phyloP scores from a whole-genome alignment of 2,113 vertebrate species.

The Anseranas semipalmata region DNA sequence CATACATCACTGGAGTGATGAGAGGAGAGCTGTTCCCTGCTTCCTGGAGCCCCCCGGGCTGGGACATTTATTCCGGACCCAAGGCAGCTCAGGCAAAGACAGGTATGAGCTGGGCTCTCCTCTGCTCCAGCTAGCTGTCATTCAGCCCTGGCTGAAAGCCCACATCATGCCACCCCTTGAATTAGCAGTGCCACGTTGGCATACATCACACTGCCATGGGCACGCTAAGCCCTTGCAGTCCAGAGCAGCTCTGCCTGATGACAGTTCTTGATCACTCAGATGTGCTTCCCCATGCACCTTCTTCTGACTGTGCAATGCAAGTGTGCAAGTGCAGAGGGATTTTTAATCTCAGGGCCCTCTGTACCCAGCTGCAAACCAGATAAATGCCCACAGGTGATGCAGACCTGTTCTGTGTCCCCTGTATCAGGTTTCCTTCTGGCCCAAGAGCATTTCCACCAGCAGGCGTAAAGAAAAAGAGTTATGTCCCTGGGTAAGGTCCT shows the following conservation, averaged over 20 bases:
- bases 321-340: neutral
- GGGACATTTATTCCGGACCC: neutral
- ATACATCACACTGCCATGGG: rapidly evolving
- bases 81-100: neutral
- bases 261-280: rapidly evolving
- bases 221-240: rapidly evolving
- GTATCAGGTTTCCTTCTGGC: neutral
- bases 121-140: neutral
- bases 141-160: neutral
- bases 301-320: neutral
- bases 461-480: neutral
- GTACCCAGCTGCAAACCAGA: neutral
- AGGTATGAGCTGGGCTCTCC: neutral
- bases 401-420: neutral
- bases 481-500: neutral
- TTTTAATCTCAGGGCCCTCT: neutral
- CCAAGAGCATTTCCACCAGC: neutral
- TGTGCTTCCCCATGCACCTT: neutral
- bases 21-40: neutral
- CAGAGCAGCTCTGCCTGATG: neutral
- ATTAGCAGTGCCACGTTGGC: neutral
- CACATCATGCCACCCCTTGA: neutral
- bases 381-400: neutral
- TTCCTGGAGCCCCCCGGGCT: neutral
- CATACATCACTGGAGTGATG: rapidly evolving